phyloP scores from a whole-genome alignment of 2,888 invertebrate species.

The Pristionchus entomophagus region DNA sequence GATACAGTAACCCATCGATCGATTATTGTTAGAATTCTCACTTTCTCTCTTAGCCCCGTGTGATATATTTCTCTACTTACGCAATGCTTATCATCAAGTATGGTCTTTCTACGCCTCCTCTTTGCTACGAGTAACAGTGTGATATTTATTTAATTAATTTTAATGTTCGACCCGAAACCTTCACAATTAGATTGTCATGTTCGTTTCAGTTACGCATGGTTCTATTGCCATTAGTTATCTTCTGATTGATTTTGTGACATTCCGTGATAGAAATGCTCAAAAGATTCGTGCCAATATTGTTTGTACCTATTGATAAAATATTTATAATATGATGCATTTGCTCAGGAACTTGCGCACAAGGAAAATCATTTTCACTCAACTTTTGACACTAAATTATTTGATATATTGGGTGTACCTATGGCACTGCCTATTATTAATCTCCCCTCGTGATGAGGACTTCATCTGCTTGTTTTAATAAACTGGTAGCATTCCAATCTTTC shows the following conservation, averaged over 20 bases:
- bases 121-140: conserved; percentile 14
- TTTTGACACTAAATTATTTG: no score
- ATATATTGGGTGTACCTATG: no score
- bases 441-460: no score
- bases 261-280: conserved; percentile 36
- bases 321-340: neutral
- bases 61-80: conserved; percentile 19
- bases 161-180: no score
- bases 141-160: neutral
- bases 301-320: conserved; percentile 24
- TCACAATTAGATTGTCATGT: no score
- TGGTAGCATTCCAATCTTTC: no score
- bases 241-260: conserved; percentile 32
- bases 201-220: neutral
- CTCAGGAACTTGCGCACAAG: no score
- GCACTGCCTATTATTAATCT: no score
- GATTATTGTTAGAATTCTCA: neutral
- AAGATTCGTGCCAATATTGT: conserved; percentile 23
- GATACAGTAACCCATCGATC: neutral
- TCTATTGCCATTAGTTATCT: neutral
- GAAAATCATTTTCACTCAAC: no score
- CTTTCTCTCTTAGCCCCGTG: conserved; percentile 1
- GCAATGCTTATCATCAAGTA: neutral
- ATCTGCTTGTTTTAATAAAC: no score
- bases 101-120: conserved; percentile 30